Base-by-base conservation (phyloP, 2,797 vertebrate genomes). In the Sebastes oblongus region DNA sequence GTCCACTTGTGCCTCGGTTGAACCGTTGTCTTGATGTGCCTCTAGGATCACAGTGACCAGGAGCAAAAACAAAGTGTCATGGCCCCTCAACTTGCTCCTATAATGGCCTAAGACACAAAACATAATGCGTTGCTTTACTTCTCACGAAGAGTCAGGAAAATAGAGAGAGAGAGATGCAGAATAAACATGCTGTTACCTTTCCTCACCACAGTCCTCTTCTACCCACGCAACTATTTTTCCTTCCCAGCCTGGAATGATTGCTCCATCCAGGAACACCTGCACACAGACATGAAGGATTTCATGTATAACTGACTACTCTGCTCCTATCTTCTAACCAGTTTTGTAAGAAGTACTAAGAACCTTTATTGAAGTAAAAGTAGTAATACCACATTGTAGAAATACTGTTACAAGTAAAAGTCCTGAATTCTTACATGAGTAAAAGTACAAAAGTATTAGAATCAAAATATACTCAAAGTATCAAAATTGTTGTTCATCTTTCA, bases 211-310 rank as follows among this genome's bases (percentile, higher is more conserved):
- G 82, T 98, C 97, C 89, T 98, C 97, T 91, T 99, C 98, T 39
- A 99, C 96, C 98, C 98, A 99, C 65, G 97, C 97, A 87, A 99
- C 97, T 27, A 99, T 99, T 94, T 99, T 99, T 20, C 97, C 97
- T 88, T 99, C 98, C 98, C 98, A 99, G 61, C 98, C 97, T 72
- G 98, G 98, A 86, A 99, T 96, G 30, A 98, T 88, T 25, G 97
- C 97, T 64, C 96, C 97, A 74, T 99, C 97, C n/a, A 97, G 94
- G 91, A 98, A 98, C n/a, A 99, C 96, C 97, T 98, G 87, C 30
- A 78, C 29, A 64, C 14, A 89, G 9, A 72, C 24, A 73, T 4
- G 4, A 27, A 10, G 22, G 10, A 66, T 25, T n/a, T 55, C 7
- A 62, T 12, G 24, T 66, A n/a, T 39, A 39, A 39, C 12, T 24